Conservation (phyloP, 2,113 vertebrate species). For the Marmota monax region DNA sequence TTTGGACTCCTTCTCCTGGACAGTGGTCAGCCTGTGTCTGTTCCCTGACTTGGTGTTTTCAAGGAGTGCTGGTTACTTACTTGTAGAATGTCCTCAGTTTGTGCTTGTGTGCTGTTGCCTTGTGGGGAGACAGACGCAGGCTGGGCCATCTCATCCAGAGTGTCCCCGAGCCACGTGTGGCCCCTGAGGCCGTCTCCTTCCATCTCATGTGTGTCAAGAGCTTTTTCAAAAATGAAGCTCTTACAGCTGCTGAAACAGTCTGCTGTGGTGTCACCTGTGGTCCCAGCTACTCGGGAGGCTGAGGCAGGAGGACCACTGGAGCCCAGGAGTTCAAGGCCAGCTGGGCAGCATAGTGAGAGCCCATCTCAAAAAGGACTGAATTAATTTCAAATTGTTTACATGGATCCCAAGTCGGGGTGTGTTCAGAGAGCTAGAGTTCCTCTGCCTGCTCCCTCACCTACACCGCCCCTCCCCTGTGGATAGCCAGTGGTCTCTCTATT, state of each 20-base stretch:
- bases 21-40: rapidly evolving
- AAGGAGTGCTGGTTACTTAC: rapidly evolving
- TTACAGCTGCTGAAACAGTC: background rate
- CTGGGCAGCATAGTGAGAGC: background rate
- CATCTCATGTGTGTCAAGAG: rapidly evolving
- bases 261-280: background rate
- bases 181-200: background rate
- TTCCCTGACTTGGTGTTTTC: rapidly evolving
- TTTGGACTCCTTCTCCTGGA: rapidly evolving
- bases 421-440: rapidly evolving
- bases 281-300: background rate
- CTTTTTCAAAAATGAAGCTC: background rate
- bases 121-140: rapidly evolving
- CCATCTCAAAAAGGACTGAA: background rate
- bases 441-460: rapidly evolving
- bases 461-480: rapidly evolving
- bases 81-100: rapidly evolving
- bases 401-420: background rate
- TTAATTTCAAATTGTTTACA: no score
- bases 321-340: background rate
- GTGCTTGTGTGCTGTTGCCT: background rate
- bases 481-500: no score
- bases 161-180: no score
- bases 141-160: background rate
- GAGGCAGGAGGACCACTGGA: background rate